A percentile compares a stretch with the other conserved stretches of the same genome.
Evolutionary conservation across 1,140 invertebrate species (phyloP).

Genomic region (Bombus fervidus): DNA sequence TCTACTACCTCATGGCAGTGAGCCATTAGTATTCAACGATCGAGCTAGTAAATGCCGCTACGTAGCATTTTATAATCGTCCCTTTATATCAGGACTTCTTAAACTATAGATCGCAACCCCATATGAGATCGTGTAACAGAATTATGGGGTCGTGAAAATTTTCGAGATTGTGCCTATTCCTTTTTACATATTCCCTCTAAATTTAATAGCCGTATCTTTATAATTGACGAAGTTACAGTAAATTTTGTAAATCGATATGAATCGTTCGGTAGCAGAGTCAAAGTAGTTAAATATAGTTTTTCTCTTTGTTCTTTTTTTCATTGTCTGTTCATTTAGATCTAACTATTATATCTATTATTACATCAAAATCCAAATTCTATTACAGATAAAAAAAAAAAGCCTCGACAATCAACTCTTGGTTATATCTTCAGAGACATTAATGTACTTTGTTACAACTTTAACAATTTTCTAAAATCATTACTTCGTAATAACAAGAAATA

Average conservation of each 20-base stretch:
- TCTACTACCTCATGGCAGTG: no score
- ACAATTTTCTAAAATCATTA: neutral
- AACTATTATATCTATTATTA: neutral
- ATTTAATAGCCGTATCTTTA: neutral
- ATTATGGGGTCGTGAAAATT: no score
- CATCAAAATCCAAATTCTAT: neutral
- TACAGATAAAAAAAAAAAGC: neutral
- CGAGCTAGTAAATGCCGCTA: neutral
- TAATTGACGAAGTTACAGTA: neutral
- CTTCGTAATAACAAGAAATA: neutral
- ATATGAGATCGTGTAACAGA: no score
- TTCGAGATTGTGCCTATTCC: neutral
- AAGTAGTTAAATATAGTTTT: neutral
- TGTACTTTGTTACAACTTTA: neutral
- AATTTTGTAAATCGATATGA: neutral
- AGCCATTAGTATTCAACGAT: neutral
- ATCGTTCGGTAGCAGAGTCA: neutral
- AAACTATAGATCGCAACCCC: no score
- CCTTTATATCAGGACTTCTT: no score
- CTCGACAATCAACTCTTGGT: neutral
- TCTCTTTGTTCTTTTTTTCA: neutral
- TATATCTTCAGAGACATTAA: neutral
- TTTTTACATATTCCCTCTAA: neutral
- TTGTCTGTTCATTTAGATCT: neutral
- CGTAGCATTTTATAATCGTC: neutral